phyloP scores from a whole-genome alignment of 2,797 vertebrate genomes.

The Hippopotamyrus pictus region DNA sequence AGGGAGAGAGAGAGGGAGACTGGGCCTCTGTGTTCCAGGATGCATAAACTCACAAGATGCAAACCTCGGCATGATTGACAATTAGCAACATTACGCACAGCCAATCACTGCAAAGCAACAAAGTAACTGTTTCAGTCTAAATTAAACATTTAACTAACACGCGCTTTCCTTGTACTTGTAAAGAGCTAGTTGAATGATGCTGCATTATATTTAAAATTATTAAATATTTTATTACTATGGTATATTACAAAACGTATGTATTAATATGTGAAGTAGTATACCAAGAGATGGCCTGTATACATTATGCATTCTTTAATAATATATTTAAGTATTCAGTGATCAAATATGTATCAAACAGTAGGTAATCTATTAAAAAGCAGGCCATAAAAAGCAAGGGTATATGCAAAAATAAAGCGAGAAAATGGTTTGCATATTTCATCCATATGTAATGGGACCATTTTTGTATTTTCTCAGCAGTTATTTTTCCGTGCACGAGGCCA shows the following conservation, averaged over 20 bases:
- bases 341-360: neutral
- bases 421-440: neutral
- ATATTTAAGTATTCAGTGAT: neutral
- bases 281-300: conserved; percentile 34
- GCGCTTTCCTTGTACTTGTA: neutral
- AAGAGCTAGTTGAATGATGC: neutral
- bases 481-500: neutral
- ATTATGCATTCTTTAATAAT: neutral
- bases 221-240: conserved; percentile 27
- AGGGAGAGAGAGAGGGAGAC: neutral
- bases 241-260: conserved; percentile 41
- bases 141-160: conserved; percentile 11
- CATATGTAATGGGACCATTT: neutral
- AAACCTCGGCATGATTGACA: conserved; percentile 22
- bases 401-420: neutral
- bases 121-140: neutral
- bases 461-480: neutral
- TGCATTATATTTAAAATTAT: neutral
- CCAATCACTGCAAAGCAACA: conserved; percentile 11
- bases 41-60: conserved; percentile 35
- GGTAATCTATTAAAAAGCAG: neutral
- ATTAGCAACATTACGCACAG: conserved; percentile 18
- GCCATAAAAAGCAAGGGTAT: neutral
- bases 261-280: conserved; percentile 44
- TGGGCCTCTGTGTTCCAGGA: conserved; percentile 34